Base-by-base conservation (phyloP, 1,140 invertebrate genomes). In the Diachasmimorpha longicaudata region DNA sequence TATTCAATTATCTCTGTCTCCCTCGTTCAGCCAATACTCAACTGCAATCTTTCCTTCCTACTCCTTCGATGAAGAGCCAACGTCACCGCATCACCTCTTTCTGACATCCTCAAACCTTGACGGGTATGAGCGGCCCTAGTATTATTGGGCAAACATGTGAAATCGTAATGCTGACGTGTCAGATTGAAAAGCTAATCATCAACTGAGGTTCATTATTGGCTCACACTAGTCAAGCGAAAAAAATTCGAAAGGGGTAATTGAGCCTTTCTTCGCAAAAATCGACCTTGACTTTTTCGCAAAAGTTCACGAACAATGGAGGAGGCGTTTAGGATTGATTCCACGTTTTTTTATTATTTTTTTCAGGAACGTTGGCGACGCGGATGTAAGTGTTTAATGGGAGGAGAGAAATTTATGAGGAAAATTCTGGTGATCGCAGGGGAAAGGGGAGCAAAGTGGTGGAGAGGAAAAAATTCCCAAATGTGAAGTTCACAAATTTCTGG, bases 51-150 rank as follows among this genome's bases (percentile, higher is more conserved):
- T 19, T 16, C 37, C 13, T 36, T 14, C 11, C 23, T 39, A 2
- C 3, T 23, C 39, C 48, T 52, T 42, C 39, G 13, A 13, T 11
- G 14, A 52, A 11, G 48, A 31, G 5, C 39, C 66, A 75, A 48
- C 63, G 31, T 31, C 31, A 31, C 31, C 31, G 31, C 31, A 31
- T 31, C 2, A 6, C 6, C 31, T 31, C 31, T 31, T 31, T 68
- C 36, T 73, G 71, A 70, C 52, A 74, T 77, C 52, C 71, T 39
- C 71, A 55, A 74, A 77, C 71, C 76, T 77, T 74, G 75, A 72
- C 70, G 48, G 25, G 8, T 13, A 19, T 55, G 13, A 25, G 14
- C 23, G 39, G 21, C 39, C 39, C 11, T 6, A 48, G 19, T 48
- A 16, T 25, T 70, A 52, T 77, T 74, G 71, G 46, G 74, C 52